These are phyloP conservation scores for Scaptomyza polygonia DNA, from an alignment of 2,888 invertebrate genomes.

Conservation along the genomic window DNA sequence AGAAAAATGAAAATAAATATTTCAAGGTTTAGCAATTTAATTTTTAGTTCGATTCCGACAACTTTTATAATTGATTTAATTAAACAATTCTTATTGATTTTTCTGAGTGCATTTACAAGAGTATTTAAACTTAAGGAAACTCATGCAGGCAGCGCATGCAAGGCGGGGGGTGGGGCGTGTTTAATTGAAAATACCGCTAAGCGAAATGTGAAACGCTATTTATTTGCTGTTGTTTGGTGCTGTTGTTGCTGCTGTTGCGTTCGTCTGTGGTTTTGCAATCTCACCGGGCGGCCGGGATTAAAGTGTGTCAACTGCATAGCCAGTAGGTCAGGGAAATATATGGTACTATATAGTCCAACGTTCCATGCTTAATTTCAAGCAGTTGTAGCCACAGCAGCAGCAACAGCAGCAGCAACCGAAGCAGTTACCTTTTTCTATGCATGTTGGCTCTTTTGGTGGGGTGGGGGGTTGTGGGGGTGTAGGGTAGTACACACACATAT, in stretches of 20 bases:
- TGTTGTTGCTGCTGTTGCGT: no score
- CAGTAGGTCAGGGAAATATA: slow-evolving; percentile 76
- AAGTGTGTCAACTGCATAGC: slow-evolving; percentile 75
- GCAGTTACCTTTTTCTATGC: slow-evolving; percentile 67
- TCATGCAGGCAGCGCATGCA: slow-evolving; percentile 44
- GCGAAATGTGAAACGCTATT: slow-evolving; percentile 77
- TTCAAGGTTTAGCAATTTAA: no score
- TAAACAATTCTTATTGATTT: neutral
- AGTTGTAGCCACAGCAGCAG: slow-evolving; percentile 23
- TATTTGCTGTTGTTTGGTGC: slow-evolving; percentile 72
- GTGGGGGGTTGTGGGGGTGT: neutral
- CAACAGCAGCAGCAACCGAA: slow-evolving; percentile 14
- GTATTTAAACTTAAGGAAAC: slow-evolving; percentile 30
- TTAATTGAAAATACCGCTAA: slow-evolving; percentile 60
- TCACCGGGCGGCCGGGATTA: slow-evolving; percentile 18
- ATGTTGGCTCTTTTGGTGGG: slow-evolving; percentile 35
- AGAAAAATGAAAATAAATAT: neutral
- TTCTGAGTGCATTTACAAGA: slow-evolving; percentile 2
- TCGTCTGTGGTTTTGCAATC: no score
- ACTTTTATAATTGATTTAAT: neutral
- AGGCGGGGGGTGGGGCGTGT: neutral
- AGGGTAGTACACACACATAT: slow-evolving; percentile 17
- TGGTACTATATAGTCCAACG: slow-evolving; percentile 13
- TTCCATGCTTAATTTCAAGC: slow-evolving; percentile 45
- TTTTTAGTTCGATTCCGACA: no score